Percentiles rank a stretch among this genome's conserved stretches.
phyloP scores from a whole-genome alignment of 2,797 vertebrate species.

The Esox masquinongy region DNA sequence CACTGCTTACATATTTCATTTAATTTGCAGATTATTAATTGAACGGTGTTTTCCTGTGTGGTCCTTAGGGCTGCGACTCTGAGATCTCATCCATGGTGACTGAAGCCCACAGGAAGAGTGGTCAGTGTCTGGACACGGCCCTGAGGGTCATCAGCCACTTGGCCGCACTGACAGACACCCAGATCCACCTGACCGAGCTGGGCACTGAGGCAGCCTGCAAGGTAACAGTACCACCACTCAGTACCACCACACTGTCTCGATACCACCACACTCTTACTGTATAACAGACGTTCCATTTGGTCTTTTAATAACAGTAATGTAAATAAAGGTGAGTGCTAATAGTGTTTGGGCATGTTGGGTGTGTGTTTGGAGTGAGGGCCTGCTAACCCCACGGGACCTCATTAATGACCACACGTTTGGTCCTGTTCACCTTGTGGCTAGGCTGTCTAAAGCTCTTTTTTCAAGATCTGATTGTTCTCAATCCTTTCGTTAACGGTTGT shows the following conservation, averaged over 20 bases:
- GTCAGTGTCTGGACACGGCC: constrained; percentile 69
- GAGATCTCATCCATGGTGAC: constrained; percentile 92
- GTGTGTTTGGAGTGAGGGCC: too few species aligned
- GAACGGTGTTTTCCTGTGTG: neutral
- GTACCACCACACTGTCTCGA: neutral
- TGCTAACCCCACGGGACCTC: too few species aligned
- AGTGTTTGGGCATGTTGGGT: too few species aligned
- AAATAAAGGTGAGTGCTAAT: too few species aligned
- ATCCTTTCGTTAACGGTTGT: neutral
- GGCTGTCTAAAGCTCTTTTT: too few species aligned
- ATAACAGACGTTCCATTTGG: too few species aligned
- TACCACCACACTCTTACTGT: too few species aligned
- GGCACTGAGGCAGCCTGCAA: constrained; percentile 50
- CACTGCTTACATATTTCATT: too few species aligned
- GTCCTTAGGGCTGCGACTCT: constrained; percentile 86
- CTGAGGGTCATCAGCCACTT: constrained; percentile 74
- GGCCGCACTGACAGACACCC: constrained; percentile 73
- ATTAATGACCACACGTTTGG: too few species aligned
- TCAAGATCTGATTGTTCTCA: too few species aligned
- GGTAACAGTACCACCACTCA: constrained; percentile 16
- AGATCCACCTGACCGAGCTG: constrained; percentile 65
- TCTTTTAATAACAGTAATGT: too few species aligned
- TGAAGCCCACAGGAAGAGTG: constrained; percentile 82
- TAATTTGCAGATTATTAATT: neutral
- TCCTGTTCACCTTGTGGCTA: too few species aligned